phyloP scores from a whole-genome alignment of 2,888 invertebrate species.

The Linnaemya tessellans region DNA sequence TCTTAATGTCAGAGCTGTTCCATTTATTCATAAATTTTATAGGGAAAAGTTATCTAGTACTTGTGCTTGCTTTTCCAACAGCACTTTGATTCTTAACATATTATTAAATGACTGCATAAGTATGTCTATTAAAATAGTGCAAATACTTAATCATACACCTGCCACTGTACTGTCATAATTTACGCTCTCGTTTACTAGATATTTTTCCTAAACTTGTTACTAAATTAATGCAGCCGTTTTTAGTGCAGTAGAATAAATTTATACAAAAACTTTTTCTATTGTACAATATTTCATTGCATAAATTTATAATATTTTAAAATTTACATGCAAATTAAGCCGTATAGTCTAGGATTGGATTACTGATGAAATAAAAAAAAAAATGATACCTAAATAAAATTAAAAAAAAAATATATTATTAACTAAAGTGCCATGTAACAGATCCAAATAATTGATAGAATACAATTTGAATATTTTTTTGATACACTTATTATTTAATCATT shows the following conservation, averaged over 20 bases:
- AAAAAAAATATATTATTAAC: background rate
- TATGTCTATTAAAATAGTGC: no score
- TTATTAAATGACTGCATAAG: no score
- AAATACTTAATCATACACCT: no score
- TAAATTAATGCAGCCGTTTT: background rate
- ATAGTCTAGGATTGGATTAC: background rate
- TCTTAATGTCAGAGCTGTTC: no score
- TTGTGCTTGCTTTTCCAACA: no score
- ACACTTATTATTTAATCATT: no score
- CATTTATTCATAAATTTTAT: no score
- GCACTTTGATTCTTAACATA: no score
- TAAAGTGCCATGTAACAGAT: background rate
- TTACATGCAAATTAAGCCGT: background rate
- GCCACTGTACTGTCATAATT: background rate
- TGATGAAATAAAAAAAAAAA: background rate
- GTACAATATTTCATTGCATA: background rate
- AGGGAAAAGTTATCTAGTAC: no score
- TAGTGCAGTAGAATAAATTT: background rate
- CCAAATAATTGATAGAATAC: background rate
- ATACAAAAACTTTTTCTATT: background rate
- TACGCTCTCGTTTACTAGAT: background rate
- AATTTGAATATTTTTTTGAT: background rate
- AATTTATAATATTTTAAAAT: slow-evolving; percentile 16
- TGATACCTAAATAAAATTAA: background rate
- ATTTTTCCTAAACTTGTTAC: background rate